phyloP scores from a whole-genome alignment of 2,113 vertebrate species.

The Rynchops niger region DNA sequence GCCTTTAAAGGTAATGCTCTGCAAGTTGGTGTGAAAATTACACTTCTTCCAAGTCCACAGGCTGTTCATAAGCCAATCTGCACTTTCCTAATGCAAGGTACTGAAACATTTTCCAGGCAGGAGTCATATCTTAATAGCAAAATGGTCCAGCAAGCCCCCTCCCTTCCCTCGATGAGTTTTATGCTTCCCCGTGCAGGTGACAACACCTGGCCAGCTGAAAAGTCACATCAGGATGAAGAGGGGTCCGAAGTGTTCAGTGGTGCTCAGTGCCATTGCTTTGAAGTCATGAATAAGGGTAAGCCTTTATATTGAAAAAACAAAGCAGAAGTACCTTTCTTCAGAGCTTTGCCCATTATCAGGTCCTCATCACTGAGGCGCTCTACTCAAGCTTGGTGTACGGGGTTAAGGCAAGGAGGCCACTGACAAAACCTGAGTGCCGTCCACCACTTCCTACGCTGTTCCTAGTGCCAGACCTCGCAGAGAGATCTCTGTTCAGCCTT shows the following conservation, averaged over 20 bases:
- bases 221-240: not conserved
- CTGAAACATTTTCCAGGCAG: not conserved
- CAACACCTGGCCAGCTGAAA: not conserved
- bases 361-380: not conserved
- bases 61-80: not conserved
- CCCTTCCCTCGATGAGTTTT: not conserved
- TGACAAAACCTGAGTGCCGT: rapidly evolving
- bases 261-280: not conserved
- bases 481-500: not conserved
- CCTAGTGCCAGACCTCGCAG: not conserved
- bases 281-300: not conserved
- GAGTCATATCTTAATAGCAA: not conserved
- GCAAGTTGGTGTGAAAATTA: not conserved
- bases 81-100: not conserved
- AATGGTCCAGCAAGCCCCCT: not conserved
- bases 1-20: not conserved
- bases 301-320: not conserved
- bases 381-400: rapidly evolving
- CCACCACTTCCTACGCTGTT: not conserved
- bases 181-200: not conserved
- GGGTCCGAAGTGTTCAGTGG: not conserved
- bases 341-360: not conserved
- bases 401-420: not conserved
- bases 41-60: not conserved
- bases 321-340: not conserved